These are phyloP conservation scores for Drosophila mayaguana DNA, from an alignment of 2,888 invertebrate species.

Conservation along the genomic window DNA sequence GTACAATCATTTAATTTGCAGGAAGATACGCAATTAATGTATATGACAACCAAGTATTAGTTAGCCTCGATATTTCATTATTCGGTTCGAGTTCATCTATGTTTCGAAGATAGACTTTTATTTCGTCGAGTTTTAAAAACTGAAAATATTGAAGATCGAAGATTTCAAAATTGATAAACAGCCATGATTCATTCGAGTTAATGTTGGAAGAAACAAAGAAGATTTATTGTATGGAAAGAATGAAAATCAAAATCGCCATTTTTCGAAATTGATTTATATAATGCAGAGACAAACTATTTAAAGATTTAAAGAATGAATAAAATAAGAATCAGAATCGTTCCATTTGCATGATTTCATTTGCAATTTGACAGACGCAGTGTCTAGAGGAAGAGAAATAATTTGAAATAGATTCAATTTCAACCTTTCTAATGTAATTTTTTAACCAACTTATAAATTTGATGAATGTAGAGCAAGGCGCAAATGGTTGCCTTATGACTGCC, in stretches of 20 bases:
- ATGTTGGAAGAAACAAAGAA: background rate
- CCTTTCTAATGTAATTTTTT: background rate
- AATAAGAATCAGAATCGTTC: background rate
- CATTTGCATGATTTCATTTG: background rate
- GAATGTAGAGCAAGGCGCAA: conserved; percentile 35
- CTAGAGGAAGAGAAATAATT: background rate
- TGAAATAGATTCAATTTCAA: background rate
- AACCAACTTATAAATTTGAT: conserved; percentile 29
- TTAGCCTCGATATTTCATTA: no score
- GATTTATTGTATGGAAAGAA: background rate
- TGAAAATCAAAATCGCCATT: no score
- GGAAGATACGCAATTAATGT: no score
- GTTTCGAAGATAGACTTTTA: no score
- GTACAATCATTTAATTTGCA: no score
- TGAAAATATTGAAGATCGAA: no score
- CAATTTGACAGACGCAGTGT: no score
- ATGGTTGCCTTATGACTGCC: conserved; percentile 7
- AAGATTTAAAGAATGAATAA: background rate
- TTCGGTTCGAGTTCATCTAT: no score
- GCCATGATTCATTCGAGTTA: background rate
- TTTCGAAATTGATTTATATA: background rate
- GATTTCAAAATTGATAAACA: no score
- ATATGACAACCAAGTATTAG: no score
- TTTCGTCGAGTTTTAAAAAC: no score
- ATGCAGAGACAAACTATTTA: no score